Evolutionary conservation across 1,140 invertebrate species (phyloP), one percentile per base, ranked within the genome.

Genomic region (Microplitis mediator): DNA sequence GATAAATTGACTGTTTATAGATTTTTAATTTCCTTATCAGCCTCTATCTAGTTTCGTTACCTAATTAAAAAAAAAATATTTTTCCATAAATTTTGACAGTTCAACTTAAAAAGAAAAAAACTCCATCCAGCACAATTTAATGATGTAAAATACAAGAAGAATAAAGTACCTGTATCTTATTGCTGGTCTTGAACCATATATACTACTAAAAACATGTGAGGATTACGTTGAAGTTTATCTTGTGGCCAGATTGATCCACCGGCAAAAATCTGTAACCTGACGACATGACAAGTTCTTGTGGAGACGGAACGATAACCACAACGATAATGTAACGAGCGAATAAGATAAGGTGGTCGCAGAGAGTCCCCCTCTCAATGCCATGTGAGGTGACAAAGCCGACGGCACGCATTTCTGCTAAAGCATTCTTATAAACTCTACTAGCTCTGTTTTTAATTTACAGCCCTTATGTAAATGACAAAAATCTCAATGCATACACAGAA

Each of bases 281-380:
- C 31, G 65, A 78, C 61, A 68, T 74, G 75, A 75, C 56, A 61
- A 60, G 63, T 65, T 68, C 32, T 54, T 64, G 54, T 36, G 45
- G 61, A 50, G 56, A 51, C 39, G 67, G 13, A 36, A 72, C 75
- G 80, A 80, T 78, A 77, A 79, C 75, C 73, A 74, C 75, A 77
- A 80, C 74, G 80, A 83, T 82, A 82, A 82, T 77, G 79, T 79
- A 77, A 79, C 75, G 78, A 79, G 79, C 74, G 67, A 71, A 73
- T 72, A 75, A 72, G 62, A 73, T 78, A 76, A 77, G 77, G 74
- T 77, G 70, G 50, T 31, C 34, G 63, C 35, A 36, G 66, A 32
- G 23, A 23, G 35, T 68, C 62, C 51, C 62, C 34, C 35, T 31
- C 61, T 36, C 23, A 14, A 50, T 54, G 50, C 23, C 31, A 34